phyloP scores from a whole-genome alignment of 2,888 invertebrate genomes.

The Orchesella flavescens region DNA sequence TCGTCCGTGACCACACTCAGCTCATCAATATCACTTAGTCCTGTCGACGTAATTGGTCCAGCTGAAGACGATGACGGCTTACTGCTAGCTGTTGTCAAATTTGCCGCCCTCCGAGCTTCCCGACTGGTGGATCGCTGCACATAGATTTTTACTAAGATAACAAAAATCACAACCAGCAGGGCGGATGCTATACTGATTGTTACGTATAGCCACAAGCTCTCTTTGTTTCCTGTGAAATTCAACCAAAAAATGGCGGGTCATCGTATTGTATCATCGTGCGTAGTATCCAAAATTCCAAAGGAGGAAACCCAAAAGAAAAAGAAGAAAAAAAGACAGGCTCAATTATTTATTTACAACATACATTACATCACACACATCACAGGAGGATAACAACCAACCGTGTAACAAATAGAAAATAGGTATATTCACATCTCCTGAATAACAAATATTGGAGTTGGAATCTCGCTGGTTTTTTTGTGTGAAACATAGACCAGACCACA shows the following conservation, averaged over 20 bases:
- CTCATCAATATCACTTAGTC: conserved; percentile 86
- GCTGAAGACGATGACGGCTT: conserved; percentile 80
- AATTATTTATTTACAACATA: conserved; percentile 60
- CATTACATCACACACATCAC: conserved; percentile 27
- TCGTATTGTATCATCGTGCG: too few relatives aligned
- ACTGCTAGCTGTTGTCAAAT: conserved; percentile 41
- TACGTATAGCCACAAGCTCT: conserved; percentile 88
- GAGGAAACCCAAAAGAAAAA: conserved; percentile 12
- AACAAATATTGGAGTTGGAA: neutral
- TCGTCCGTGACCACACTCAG: conserved; percentile 69
- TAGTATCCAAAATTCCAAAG: conserved; percentile 32
- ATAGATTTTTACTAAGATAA: conserved; percentile 78
- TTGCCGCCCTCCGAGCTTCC: conserved; percentile 29
- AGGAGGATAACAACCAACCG: neutral
- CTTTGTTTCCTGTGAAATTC: conserved; percentile 80
- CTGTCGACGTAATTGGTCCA: conserved; percentile 84
- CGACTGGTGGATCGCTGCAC: conserved; percentile 75
- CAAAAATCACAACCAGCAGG: conserved; percentile 82
- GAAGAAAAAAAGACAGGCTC: conserved; percentile 41
- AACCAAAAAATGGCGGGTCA: conserved; percentile 30
- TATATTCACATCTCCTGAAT: neutral
- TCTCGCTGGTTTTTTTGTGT: neutral
- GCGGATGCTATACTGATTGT: conserved; percentile 84
- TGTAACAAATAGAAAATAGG: neutral
- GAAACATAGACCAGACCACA: neutral